Conservation (phyloP, 1,140 invertebrate species). For the Drosophila rhopaloa region DNA sequence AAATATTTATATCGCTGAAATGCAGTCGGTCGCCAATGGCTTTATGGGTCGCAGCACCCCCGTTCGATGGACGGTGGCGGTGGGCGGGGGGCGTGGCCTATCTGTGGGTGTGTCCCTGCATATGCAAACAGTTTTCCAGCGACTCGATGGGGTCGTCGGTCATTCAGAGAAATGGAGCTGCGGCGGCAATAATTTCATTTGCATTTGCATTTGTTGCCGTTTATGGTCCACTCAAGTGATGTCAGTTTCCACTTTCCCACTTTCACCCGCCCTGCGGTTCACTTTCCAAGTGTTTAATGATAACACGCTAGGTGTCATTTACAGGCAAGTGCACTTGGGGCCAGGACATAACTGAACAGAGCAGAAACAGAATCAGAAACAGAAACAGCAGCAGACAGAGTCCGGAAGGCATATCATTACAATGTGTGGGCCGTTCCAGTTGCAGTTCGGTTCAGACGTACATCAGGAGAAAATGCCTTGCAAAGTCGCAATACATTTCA, state of each 20-base stretch:
- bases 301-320: conserved; percentile 73
- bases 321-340: conserved; percentile 49
- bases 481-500: not conserved
- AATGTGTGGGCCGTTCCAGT: not conserved
- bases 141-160: conserved; percentile 2
- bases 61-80: conserved; percentile 11
- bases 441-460: not conserved
- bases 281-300: conserved; percentile 61
- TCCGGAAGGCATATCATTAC: conserved; percentile 28
- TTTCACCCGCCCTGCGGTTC: not conserved
- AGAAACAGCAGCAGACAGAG: conserved; percentile 5
- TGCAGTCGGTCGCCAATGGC: conserved; percentile 58
- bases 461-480: not conserved
- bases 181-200: conserved; percentile 72
- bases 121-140: conserved; percentile 72
- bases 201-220: conserved; percentile 80
- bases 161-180: conserved; percentile 40
- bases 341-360: not conserved
- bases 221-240: conserved; percentile 79
- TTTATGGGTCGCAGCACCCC: conserved; percentile 46
- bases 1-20: conserved; percentile 80
- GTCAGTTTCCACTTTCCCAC: conserved; percentile 50
- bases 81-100: conserved; percentile 42
- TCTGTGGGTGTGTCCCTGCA: conserved; percentile 60
- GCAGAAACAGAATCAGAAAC: conserved; percentile 9